Conservation (phyloP, 2,113 vertebrate genomes). For the Epinephelus cyanopodus region DNA sequence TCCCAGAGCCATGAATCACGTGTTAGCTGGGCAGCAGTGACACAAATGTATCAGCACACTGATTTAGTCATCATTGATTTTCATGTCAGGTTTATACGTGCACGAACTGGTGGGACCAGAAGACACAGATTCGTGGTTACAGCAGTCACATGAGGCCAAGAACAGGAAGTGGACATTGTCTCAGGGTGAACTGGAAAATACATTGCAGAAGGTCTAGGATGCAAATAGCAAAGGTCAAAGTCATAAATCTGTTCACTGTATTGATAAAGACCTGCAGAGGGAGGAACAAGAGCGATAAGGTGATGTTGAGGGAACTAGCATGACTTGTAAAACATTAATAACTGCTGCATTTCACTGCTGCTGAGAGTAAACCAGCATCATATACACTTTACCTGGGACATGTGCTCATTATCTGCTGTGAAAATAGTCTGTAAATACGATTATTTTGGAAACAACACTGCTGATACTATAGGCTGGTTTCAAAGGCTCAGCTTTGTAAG, state of each 20-base stretch:
- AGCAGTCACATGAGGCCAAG: neutral
- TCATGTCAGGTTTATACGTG: neutral
- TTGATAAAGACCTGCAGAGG: neutral
- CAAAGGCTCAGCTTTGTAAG: neutral
- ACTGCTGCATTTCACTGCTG: neutral
- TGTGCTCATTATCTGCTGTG: too few relatives aligned
- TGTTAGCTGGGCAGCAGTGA: neutral
- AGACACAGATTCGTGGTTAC: neutral
- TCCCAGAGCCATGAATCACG: conserved; percentile 39
- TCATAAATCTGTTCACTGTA: neutral
- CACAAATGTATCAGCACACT: neutral
- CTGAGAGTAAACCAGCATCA: too few relatives aligned
- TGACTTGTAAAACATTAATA: neutral
- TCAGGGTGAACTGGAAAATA: conserved; percentile 12
- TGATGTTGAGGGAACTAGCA: neutral
- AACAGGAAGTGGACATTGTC: conserved; percentile 52
- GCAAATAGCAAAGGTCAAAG: neutral
- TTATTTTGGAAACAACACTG: neutral
- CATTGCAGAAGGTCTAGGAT: conserved; percentile 15
- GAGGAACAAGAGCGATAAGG: neutral
- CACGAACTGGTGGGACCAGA: neutral
- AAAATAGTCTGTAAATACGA: neutral
- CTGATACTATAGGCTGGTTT: too few relatives aligned
- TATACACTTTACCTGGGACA: too few relatives aligned
- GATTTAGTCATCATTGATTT: neutral